Evolutionary conservation across 2,888 invertebrate genomes (phyloP), one percentile per base, ranked within the genome.

Genomic region (Dioctria rufipes): DNA sequence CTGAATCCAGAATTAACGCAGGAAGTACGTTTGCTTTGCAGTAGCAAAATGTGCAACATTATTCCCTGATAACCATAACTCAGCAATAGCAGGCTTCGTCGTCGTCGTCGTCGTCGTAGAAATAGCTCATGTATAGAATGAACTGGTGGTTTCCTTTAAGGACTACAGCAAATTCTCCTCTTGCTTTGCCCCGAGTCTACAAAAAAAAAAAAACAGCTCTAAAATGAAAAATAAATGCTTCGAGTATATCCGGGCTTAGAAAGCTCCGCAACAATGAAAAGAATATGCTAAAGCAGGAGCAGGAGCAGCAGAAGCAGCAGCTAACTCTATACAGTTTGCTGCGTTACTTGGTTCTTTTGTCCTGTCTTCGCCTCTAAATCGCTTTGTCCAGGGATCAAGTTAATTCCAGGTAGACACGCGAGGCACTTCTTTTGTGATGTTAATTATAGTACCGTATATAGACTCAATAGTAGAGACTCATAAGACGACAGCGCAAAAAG

Each of bases 311-410:
- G 67, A 25, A 5, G 8, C 13, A 6, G 25, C 25, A 25, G 25
- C 25, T 25, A 25, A 25, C 25, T 25, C 25, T 25, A 25, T 25
- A 25, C 25, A 25, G 46, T 6, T 42, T 11, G 5, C 9, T 73
- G 73, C 73, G 54, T 73, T 54, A 42, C 73, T 60, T 40, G 5
- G 42, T 43, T 75, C 43, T 81, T 69, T 67, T 66, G 75, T 66
- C 66, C 80, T 81, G 80, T 81, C 80, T 81, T 81, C 81, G 79
- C 81, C 80, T 81, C 77, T 75, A 80, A 81, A 81, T 75, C 75
- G 80, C 80, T 80, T 75, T 81, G 81, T 80, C 58, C 80, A 69
- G 80, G 49, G 61, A 51, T 25, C 37, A 71, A 80, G 67, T 77
- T 81, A 80, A 81, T 81, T 77, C 80, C 63, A 77, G 75, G 67